Conservation (phyloP, 2,888 invertebrate genomes). For the Heliconius aoede region DNA sequence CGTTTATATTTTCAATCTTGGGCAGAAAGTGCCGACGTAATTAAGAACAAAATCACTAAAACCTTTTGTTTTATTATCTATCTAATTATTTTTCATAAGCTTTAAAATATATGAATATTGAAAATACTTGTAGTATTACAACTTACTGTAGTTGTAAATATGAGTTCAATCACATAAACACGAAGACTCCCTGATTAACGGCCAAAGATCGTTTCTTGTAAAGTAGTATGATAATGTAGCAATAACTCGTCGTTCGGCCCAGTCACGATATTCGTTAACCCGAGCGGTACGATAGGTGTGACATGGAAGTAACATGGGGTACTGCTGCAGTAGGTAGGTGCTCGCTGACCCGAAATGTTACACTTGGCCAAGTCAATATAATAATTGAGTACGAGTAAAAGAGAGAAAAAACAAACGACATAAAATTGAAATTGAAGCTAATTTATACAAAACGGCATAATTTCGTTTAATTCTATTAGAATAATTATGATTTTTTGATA, state of each 20-base stretch:
- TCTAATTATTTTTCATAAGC: no score
- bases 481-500: no score
- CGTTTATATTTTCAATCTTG: no score
- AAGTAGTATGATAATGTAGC: slow-evolving; percentile 22
- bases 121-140: no score
- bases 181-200: slow-evolving; percentile 14
- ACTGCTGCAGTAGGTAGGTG: background rate
- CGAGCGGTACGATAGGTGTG: slow-evolving; percentile 19
- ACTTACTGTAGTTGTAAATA: background rate
- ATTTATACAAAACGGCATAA: no score
- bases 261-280: slow-evolving; percentile 24
- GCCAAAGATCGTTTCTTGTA: slow-evolving; percentile 19
- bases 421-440: no score
- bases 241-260: slow-evolving; percentile 23
- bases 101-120: no score
- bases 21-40: no score
- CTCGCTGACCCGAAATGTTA: slow-evolving; percentile 16
- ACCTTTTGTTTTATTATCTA: no score
- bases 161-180: background rate
- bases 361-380: background rate
- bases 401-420: no score
- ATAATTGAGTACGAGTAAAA: background rate
- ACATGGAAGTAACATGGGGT: slow-evolving; percentile 10
- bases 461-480: no score
- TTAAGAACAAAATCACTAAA: no score